A percentile compares a stretch with the other conserved stretches of the same genome.
Conservation (phyloP, 1,140 invertebrate species). For the Campodea augens region DNA sequence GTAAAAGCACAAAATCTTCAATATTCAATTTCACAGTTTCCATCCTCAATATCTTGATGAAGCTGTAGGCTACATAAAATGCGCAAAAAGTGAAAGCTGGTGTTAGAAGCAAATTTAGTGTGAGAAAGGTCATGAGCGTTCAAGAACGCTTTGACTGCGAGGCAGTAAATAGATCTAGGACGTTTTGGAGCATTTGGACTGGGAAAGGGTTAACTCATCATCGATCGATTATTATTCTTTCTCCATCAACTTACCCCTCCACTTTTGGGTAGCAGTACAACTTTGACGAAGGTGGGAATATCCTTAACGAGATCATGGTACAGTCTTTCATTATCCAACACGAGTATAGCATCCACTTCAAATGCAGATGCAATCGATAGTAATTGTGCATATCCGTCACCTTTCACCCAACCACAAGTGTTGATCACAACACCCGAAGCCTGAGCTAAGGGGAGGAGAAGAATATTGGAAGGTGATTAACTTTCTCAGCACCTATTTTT, state of each 20-base stretch:
- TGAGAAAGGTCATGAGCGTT: neutral
- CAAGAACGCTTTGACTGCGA: neutral
- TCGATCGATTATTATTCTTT: too few species aligned
- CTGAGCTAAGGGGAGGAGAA: slow-evolving; percentile 37
- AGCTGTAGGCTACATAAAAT: too few species aligned
- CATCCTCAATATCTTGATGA: slow-evolving; percentile 3
- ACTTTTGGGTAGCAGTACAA: slow-evolving; percentile 87
- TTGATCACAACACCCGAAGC: slow-evolving; percentile 92
- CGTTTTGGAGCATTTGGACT: too few species aligned
- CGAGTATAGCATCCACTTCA: slow-evolving; percentile 87
- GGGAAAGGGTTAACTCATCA: too few species aligned
- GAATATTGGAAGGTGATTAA: neutral
- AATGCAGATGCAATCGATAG: slow-evolving; percentile 78
- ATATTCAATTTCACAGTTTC: too few species aligned
- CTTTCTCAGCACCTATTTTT: too few species aligned
- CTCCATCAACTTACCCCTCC: slow-evolving; percentile 83
- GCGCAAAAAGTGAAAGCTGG: too few species aligned
- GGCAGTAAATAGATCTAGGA: too few species aligned
- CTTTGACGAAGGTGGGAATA: slow-evolving; percentile 80
- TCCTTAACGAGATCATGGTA: slow-evolving; percentile 87
- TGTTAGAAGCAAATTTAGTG: too few species aligned
- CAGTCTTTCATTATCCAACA: slow-evolving; percentile 88
- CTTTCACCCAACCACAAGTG: slow-evolving; percentile 94
- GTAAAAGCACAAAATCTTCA: too few species aligned
- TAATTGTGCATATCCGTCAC: slow-evolving; percentile 60